Conservation (phyloP, 2,113 vertebrate genomes). For the Setophaga coronata region DNA sequence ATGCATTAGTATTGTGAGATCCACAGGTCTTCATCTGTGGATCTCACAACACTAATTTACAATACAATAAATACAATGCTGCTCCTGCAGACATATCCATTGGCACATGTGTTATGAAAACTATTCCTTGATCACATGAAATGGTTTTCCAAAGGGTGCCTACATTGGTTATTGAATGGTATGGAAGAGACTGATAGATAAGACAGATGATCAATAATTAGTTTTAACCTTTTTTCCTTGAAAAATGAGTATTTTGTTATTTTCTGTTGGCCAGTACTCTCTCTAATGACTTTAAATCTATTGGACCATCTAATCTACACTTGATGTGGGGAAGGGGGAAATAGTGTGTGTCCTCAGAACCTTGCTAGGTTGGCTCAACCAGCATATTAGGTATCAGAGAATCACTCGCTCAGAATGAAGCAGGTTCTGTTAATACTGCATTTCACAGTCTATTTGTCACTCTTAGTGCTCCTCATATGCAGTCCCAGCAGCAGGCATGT, state of each 20-base stretch:
- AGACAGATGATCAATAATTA: not conserved
- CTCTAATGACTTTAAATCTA: not conserved
- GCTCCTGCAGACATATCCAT: not conserved
- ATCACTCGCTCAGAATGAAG: not conserved
- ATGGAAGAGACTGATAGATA: not conserved
- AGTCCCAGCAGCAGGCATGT: not conserved
- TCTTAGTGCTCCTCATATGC: not conserved
- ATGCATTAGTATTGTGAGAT: not conserved
- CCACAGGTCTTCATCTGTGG: not conserved
- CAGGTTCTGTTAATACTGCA: not conserved
- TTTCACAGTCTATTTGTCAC: not conserved
- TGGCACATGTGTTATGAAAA: not conserved
- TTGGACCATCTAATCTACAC: not conserved
- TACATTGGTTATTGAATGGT: not conserved
- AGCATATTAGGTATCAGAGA: not conserved
- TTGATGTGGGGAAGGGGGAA: rapidly evolving
- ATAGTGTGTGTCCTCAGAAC: not conserved
- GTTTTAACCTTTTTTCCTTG: not conserved
- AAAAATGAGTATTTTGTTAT: not conserved
- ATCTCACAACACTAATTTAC: too few species aligned
- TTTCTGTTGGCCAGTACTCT: not conserved
- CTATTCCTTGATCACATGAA: not conserved
- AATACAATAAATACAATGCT: too few species aligned
- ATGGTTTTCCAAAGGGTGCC: not conserved
- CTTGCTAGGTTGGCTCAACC: not conserved